phyloP scores from a whole-genome alignment of 2,113 vertebrate genomes.

The Calypte anna region DNA sequence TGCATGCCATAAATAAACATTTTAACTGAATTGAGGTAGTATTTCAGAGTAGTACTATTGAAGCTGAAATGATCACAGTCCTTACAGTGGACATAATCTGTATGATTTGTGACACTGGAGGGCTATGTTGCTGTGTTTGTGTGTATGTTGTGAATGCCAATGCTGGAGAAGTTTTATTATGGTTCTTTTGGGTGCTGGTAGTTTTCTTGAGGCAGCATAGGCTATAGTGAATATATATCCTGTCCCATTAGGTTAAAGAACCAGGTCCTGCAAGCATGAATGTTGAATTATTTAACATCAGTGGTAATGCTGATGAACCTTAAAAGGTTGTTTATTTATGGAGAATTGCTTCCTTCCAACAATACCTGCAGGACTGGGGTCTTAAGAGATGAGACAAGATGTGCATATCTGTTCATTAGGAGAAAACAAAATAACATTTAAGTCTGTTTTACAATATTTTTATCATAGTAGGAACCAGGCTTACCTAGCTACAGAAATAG shows the following conservation, averaged over 20 bases:
- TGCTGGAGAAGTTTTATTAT: neutral
- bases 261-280: neutral
- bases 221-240: neutral
- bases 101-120: neutral
- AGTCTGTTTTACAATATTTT: neutral
- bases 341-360: neutral
- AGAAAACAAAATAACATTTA: neutral
- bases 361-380: neutral
- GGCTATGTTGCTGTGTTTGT: slow-evolving; percentile 11
- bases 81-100: neutral
- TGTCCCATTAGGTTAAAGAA: neutral
- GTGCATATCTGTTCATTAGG: neutral
- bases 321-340: neutral
- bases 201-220: neutral
- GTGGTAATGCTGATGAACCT: neutral
- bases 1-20: slow-evolving; percentile 59
- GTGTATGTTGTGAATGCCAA: neutral
- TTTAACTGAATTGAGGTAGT: slow-evolving; percentile 8
- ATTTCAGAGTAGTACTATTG: neutral
- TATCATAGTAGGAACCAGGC: neutral
- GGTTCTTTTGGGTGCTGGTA: slow-evolving; percentile 1
- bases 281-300: neutral
- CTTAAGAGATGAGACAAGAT: neutral
- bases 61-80: neutral
- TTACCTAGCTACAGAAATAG: slow-evolving; percentile 1